Base-by-base conservation (phyloP, 1,140 invertebrate species). In the Hesperophylax magnus region DNA sequence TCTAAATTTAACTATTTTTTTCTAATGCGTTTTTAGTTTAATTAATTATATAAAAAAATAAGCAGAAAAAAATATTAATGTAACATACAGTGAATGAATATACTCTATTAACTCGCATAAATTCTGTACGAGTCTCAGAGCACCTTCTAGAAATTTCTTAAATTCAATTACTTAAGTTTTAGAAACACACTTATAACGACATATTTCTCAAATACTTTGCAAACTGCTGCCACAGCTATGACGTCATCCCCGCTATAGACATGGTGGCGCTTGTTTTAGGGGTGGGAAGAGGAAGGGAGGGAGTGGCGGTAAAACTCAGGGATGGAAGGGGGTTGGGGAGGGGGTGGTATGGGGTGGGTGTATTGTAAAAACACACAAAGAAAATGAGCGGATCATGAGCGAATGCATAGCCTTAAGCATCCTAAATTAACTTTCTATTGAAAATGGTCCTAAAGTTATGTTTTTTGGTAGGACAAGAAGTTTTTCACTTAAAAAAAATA, bases 321-420 rank as follows among this genome's bases (percentile, higher is more conserved):
- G 31, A 0, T 7, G 69, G 18, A 9, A 72, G 24, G 69, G 11
- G 34, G 7, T 3, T 31, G 34, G 7, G 27, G 27, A 2, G 27
- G 34, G 34, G 0, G 4, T 34, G 34, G 34, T 34, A 34, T 8
- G 8, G 34, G 47, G 18, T 20, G 47, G 47, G 18, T 47, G 5
- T 72, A 53, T 72, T 72, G 31, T 8, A 72, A 72, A 72, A 72
- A 72, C 39, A 24, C 69, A 72, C 69, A 72, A 72, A 72, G 69
- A 53, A 47, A 72, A 52, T 72, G n/a, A 9, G 34, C 39, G 22
- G 22, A 22, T 52, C 63, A 17, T 72, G 69, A 72, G n/a, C n/a
- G n/a, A 72, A 53, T 71, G 31, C 67, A 71, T 7, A 27, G 22
- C 27, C 22, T 24, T 17, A 27, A 65, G 22, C 15, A 65, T 65